Evolutionary conservation across 2,888 invertebrate species (phyloP).

Genomic region (Nemapogon koenigi): DNA sequence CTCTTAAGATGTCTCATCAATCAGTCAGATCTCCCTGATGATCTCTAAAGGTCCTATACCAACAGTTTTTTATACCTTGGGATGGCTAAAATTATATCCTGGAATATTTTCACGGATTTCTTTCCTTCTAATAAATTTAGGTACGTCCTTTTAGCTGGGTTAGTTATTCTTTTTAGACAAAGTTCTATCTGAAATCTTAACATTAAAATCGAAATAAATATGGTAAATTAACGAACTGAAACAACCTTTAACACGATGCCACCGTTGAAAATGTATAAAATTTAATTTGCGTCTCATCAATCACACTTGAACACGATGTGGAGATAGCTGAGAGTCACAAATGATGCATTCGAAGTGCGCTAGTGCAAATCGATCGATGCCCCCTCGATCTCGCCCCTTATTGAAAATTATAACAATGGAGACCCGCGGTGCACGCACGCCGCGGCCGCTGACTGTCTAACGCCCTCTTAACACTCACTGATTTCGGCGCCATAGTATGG

Average conservation of each 20-base stretch:
- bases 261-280: neutral
- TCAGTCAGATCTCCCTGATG: too few relatives aligned
- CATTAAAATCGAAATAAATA: too few relatives aligned
- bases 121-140: too few relatives aligned
- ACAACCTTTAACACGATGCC: neutral
- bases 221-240: too few relatives aligned
- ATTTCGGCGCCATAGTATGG: conserved; percentile 51
- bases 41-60: too few relatives aligned
- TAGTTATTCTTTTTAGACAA: too few relatives aligned
- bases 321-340: conserved; percentile 10
- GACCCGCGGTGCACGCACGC: conserved; percentile 22
- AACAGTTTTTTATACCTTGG: too few relatives aligned
- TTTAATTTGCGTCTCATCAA: conserved; percentile 7
- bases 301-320: conserved; percentile 7
- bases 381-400: conserved; percentile 62
- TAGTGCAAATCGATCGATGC: conserved; percentile 48
- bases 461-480: conserved; percentile 63
- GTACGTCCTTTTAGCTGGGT: too few relatives aligned
- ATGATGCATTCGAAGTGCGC: conserved; percentile 10
- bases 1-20: too few relatives aligned
- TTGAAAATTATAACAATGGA: conserved; percentile 66
- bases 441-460: conserved; percentile 20
- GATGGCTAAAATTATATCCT: too few relatives aligned
- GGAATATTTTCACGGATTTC: too few relatives aligned
- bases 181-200: too few relatives aligned